Base-by-base conservation (phyloP, 2,888 invertebrate genomes). In the Charanyca ferruginea region DNA sequence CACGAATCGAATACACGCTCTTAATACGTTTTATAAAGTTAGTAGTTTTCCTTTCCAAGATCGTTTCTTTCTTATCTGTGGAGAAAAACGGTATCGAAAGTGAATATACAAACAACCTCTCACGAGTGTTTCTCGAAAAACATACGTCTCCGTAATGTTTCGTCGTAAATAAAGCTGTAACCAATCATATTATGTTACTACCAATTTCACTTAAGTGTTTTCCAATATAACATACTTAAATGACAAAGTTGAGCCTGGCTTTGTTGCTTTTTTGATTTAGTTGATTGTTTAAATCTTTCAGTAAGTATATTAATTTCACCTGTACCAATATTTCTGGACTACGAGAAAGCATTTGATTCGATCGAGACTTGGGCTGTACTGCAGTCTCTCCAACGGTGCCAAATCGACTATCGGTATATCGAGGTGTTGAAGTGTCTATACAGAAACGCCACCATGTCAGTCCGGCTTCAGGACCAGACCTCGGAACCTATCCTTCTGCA, bases 81-180 rank as follows among this genome's bases (percentile, higher is more conserved):
- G 42, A n/a, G 42, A 35, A 71, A 71, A 67, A 58, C 53, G 18
- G 47, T 25, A 62, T 49, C 18, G 57, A 73, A 73, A 76, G 66
- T 73, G 48, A 59, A 52, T 42, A 65, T 41, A 62, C 44, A 41
- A 61, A 62, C 51, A 55, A 48, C 18, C 32, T 68, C 44, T 64
- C 63, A 62, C 74, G 47, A 48, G 25, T 67, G 23, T 68, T 52
- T 67, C 52, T 61, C 13, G 47, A 53, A 61, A 52, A 60, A 53
- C 61, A 62, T 45, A 73, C 58, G 44, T 65, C 57, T 57, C 22
- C 18, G 53, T 62, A 60, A 64, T 52, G 68, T 55, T 48, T 44
- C 45, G 44, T 73, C 68, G 62, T 65, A 55, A 66, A 62, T 65
- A 75, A 71, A 73, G 55, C 61, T 73, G 47, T 73, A 47, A 51